These are phyloP conservation scores for Microtus montanus DNA, from an alignment of 2,113 vertebrate species.

Conservation along the genomic window DNA sequence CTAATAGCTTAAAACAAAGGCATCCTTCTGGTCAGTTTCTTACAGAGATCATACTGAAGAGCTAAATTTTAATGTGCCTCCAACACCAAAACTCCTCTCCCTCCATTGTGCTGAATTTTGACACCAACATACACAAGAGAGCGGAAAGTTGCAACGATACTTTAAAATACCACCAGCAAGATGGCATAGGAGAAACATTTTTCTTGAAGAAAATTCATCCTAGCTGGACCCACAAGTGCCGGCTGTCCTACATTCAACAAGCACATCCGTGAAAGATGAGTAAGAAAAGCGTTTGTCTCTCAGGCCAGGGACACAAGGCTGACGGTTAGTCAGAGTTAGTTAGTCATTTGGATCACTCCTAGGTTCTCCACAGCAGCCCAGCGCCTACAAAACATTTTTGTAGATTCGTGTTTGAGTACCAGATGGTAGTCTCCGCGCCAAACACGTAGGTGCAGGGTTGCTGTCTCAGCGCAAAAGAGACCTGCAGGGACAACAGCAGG, in stretches of 20 bases:
- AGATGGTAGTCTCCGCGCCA: neutral
- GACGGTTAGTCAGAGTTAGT: neutral
- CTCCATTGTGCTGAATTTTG: neutral
- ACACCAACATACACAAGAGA: neutral
- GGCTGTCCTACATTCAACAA: neutral
- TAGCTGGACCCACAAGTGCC: neutral
- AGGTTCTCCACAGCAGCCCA: neutral
- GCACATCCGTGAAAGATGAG: neutral
- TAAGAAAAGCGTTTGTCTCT: neutral
- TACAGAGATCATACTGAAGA: neutral
- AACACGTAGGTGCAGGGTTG: fast-evolving
- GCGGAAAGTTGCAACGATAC: neutral
- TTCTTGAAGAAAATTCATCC: neutral
- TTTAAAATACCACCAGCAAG: neutral
- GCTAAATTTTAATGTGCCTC: neutral
- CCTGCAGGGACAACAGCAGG: neutral
- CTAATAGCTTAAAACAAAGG: neutral
- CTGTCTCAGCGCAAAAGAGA: neutral
- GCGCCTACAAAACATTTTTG: neutral
- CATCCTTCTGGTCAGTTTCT: neutral
- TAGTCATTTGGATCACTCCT: neutral
- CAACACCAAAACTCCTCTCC: neutral
- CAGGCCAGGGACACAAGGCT: neutral
- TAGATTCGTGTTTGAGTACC: neutral
- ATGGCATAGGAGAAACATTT: neutral